Percentiles rank a stretch among this genome's conserved stretches.
phyloP scores from a whole-genome alignment of 2,113 vertebrate genomes.

The Lepidothrix coronata region DNA sequence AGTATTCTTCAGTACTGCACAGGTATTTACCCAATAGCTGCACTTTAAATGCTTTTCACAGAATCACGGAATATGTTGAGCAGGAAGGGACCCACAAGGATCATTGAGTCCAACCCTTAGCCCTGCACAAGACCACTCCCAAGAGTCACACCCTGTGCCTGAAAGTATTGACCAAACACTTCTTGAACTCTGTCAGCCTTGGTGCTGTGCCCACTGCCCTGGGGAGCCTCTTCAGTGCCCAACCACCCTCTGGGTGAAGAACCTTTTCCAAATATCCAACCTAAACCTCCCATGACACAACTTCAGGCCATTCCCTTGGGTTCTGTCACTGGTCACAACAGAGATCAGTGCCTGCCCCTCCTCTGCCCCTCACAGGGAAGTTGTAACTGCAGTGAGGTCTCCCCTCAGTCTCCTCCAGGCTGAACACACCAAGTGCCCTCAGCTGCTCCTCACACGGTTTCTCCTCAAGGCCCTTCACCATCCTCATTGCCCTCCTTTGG shows the following conservation, averaged over 20 bases:
- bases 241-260: not conserved
- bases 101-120: not conserved
- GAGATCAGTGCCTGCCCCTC: not conserved
- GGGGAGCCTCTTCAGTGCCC: not conserved
- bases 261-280: not conserved
- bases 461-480: not conserved
- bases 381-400: not conserved
- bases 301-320: not conserved
- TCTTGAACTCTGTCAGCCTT: not conserved
- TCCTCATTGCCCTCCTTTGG: not conserved
- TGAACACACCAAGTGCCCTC: not conserved
- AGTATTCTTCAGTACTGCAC: not conserved
- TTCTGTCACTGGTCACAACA: not conserved
- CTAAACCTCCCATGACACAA: not conserved
- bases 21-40: not conserved
- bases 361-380: not conserved
- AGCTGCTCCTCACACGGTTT: not conserved
- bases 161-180: not conserved
- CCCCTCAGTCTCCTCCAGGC: not conserved
- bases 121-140: not conserved
- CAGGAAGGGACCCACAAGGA: not conserved
- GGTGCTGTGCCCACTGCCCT: not conserved
- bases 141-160: not conserved
- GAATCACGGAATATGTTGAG: not conserved
- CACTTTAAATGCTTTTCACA: not conserved